Evolutionary conservation across 1,140 invertebrate species (phyloP), one percentile per base, ranked within the genome.

Genomic region (Coenobita brevimanus): DNA sequence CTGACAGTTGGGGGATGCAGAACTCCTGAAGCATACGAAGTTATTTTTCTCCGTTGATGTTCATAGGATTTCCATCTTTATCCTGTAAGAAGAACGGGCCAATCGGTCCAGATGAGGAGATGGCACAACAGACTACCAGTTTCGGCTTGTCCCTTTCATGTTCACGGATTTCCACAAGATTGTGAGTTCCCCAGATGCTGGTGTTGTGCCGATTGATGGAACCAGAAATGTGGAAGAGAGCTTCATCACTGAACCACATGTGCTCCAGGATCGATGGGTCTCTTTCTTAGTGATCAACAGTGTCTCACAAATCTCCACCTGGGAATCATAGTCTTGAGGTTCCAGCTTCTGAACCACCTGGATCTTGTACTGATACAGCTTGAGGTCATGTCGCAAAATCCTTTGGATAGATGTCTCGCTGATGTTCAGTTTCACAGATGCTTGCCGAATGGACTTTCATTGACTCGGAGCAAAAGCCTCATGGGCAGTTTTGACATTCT

Each of bases 211-310:
- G 71, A 75, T 75, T 75, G 36, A 75, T n/a, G 36, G 8, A 33
- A 75, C 71, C 71, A 75, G 71, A 75, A 38, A 38, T 13, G 36
- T 75, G 71, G 71, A 75, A 75, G 71, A 75, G 71, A 75, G 71
- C 71, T 75, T 75, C 71, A 10, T 75, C 36, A 36, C 71, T 38
- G 71, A 75, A 38, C 71, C 38, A 75, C 33, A 75, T 75, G 27
- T 75, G 46, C 46, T 38, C 24, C 24, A 38, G 71, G 36, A 75
- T 33, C 21, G n/a, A 36, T 33, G 71, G 30, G 71, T 75, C 33
- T 75, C 71, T 75, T 38, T 75, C 21, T 13, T 33, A 75, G 36
- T 75, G 24, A 75, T 75, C 24, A 75, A 38, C 71, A 75, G 71
- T 33, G 38, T 43, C 36, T 75, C 71, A 75, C 62, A 67, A 6